Conservation (phyloP, 1,140 invertebrate genomes). For the Drosophila funebris region DNA sequence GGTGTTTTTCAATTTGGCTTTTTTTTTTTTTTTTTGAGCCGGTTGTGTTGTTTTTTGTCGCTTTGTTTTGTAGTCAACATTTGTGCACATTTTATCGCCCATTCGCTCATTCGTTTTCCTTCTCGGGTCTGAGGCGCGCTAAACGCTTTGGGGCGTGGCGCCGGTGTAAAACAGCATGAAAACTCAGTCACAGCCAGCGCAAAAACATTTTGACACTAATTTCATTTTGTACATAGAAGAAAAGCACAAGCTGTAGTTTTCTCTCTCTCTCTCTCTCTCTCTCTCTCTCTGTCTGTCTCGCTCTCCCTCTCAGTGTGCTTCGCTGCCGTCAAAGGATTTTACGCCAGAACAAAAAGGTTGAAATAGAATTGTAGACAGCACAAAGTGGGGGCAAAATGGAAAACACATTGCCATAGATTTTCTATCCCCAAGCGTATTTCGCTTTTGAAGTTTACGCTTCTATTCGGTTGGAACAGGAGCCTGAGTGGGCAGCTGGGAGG, state of each 20-base stretch:
- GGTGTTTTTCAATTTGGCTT: constrained; percentile 47
- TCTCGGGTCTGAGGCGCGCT: constrained; percentile 64
- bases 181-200: constrained; percentile 77
- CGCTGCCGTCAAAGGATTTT: constrained; percentile 77
- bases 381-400: constrained; percentile 55
- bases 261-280: constrained; percentile 19
- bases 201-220: constrained; percentile 82
- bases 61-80: constrained; percentile 29
- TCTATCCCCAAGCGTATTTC: constrained; percentile 38
- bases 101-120: constrained; percentile 70
- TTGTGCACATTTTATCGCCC: constrained; percentile 73
- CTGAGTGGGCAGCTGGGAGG: background rate
- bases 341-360: constrained; percentile 64
- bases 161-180: constrained; percentile 80
- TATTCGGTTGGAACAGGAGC: background rate
- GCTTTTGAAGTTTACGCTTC: constrained; percentile 63
- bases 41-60: constrained; percentile 29
- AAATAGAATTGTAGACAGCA: constrained; percentile 75
- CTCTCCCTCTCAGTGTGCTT: constrained; percentile 28
- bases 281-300: background rate
- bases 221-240: constrained; percentile 80
- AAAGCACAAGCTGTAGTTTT: constrained; percentile 51
- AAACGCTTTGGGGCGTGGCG: constrained; percentile 77
- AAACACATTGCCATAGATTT: constrained; percentile 68
- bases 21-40: constrained; percentile 34